Percentiles rank a stretch among this genome's conserved stretches.
Conservation (phyloP, 2,113 vertebrate genomes). For the Pyxicephalus adspersus region DNA sequence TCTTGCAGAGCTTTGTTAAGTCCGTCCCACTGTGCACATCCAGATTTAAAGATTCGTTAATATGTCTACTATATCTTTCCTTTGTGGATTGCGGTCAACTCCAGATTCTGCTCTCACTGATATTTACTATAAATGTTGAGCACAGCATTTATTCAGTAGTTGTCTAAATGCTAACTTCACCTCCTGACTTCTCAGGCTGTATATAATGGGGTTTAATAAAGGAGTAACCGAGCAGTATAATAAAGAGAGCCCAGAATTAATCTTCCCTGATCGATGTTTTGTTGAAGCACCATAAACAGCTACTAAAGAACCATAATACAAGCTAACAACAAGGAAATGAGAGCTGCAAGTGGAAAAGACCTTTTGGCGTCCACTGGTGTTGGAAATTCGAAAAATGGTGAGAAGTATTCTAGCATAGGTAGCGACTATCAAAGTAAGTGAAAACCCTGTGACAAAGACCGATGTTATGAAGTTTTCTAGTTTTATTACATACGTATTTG, state of each 20-base stretch:
- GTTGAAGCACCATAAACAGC: background rate
- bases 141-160: background rate
- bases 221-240: background rate
- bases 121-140: too few species aligned
- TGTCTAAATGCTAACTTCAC: background rate
- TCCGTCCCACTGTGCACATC: too few species aligned
- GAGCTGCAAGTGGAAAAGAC: background rate
- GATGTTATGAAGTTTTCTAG: background rate
- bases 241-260: background rate
- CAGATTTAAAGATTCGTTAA: too few species aligned
- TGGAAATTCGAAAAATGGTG: background rate
- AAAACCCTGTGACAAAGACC: background rate
- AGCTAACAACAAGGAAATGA: background rate
- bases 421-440: background rate
- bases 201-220: background rate
- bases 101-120: too few species aligned
- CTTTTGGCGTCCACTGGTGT: background rate
- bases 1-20: too few species aligned
- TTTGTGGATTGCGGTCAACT: too few species aligned
- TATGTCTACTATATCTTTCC: too few species aligned
- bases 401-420: background rate
- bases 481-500: background rate
- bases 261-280: background rate
- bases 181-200: background rate
- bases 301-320: background rate